Percentiles rank a stretch among this genome's conserved stretches.
Conservation (phyloP, 2,888 invertebrate genomes). For the Drosophila aldrichi region DNA sequence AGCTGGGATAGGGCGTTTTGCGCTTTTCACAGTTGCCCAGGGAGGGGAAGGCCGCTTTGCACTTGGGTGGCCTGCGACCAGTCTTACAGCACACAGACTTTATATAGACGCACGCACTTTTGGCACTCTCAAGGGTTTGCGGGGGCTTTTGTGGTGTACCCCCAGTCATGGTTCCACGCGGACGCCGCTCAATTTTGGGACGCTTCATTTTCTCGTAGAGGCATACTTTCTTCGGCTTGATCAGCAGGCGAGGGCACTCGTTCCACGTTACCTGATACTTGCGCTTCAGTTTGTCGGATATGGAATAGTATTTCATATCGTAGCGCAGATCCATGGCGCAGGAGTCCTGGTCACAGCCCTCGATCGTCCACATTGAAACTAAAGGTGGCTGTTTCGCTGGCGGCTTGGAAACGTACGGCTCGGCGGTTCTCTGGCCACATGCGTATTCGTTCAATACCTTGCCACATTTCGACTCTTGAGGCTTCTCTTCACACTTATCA, state of each 20-base stretch:
- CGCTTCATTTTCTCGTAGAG: conserved; percentile 27
- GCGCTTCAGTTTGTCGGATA: conserved; percentile 56
- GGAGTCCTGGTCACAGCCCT: conserved; percentile 14
- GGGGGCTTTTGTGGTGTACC: not conserved
- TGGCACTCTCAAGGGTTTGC: not conserved
- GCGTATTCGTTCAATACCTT: conserved; percentile 14
- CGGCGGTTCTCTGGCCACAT: conserved; percentile 11
- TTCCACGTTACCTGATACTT: conserved; percentile 73
- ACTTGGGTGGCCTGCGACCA: conserved; percentile 55
- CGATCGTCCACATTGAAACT: conserved; percentile 47
- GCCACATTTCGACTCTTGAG: conserved; percentile 27
- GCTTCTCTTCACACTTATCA: conserved; percentile 10
- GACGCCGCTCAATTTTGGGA: conserved; percentile 40
- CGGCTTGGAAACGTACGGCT: not conserved
- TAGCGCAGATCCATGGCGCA: conserved; percentile 51
- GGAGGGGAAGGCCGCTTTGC: conserved; percentile 18
- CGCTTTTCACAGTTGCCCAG: conserved; percentile 43
- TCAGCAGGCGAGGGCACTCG: conserved; percentile 54
- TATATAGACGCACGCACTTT: conserved; percentile 26
- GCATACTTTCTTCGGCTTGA: conserved; percentile 56
- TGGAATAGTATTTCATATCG: conserved; percentile 62
- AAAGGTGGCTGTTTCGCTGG: not conserved
- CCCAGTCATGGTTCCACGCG: not conserved
- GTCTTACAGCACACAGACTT: conserved; percentile 45
- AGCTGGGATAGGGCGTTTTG: conserved; percentile 63